phyloP scores from a whole-genome alignment of 1,140 invertebrate species.

The Dendrolimus kikuchii region DNA sequence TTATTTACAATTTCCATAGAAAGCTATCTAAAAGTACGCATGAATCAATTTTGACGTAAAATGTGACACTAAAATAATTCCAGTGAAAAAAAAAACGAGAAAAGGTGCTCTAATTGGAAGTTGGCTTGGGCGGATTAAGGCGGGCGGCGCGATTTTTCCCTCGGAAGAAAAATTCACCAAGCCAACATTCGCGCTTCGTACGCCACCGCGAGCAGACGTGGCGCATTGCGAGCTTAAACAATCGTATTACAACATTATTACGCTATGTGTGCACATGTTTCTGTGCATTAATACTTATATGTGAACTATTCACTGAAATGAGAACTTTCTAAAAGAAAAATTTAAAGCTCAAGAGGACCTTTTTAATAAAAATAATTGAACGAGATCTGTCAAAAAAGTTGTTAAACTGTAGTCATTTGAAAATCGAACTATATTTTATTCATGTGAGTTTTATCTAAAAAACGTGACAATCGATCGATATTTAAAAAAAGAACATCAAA shows the following conservation, averaged over 20 bases:
- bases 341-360: no score
- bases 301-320: background rate
- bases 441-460: no score
- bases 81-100: constrained; percentile 22
- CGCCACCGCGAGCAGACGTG: constrained; percentile 39
- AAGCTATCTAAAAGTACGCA: background rate
- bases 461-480: no score
- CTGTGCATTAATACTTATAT: constrained; percentile 2
- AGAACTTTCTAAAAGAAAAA: no score
- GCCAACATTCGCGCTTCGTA: constrained; percentile 34
- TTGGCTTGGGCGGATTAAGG: constrained; percentile 34
- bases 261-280: background rate
- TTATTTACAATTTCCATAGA: no score
- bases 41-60: constrained; percentile 9
- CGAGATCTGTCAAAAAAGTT: no score
- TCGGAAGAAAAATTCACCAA: constrained; percentile 36
- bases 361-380: no score
- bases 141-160: constrained; percentile 47
- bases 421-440: no score
- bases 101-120: constrained; percentile 21
- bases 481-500: no score
- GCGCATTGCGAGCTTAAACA: constrained; percentile 1
- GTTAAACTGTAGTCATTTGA: no score
- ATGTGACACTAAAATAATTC: constrained; percentile 27
- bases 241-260: background rate